Base-by-base conservation (phyloP, 2,888 invertebrate genomes). In the Argyresthia goedartella region DNA sequence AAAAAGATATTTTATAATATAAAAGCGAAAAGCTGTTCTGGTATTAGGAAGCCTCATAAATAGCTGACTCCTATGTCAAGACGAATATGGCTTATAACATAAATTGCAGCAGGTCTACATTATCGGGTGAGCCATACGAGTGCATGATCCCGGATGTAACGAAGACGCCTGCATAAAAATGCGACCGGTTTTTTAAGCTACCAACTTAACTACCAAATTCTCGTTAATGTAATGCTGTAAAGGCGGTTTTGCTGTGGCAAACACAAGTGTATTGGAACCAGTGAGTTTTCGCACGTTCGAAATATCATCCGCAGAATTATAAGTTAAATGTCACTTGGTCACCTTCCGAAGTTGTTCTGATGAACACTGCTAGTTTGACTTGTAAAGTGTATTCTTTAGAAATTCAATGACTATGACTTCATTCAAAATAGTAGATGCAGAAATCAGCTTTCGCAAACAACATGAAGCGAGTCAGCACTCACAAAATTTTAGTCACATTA, bases 291-390 rank as follows among this genome's bases (percentile, higher is more conserved):
- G 50, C 50, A 8, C 25, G 50, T 56, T 65, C 60, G 54, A 66
- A 65, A 65, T 63, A 60, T 58, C 58, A 65, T 60, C 64, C 57
- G 60, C 74, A 74, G 77, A 76, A 79, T 61, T 62, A 62, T 58
- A 54, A 55, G 52, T 57, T 69, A 74, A 84, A 85, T 82, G 76
- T 71, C 84, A 82, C 81, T 84, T 71, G 84, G 66, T 79, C 68
- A 78, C 84, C 84, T 84, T 80, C 73, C 69, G 25, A 25, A 25
- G 25, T 25, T 25, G 25, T 25, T 2, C 25, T 25, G 25, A 25
- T 58, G 41, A 45, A 8, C 44, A n/a, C 10, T 9, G 44, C 14
- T n/a, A n/a, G n/a, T n/a, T n/a, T n/a, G n/a, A n/a, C n/a, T n/a
- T n/a, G n/a, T n/a, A n/a, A n/a, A n/a, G n/a, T n/a, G n/a, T n/a